A percentile compares a stretch with the other conserved stretches of the same genome.
phyloP scores from a whole-genome alignment of 2,797 vertebrate genomes.

The Eremophila alpestris region DNA sequence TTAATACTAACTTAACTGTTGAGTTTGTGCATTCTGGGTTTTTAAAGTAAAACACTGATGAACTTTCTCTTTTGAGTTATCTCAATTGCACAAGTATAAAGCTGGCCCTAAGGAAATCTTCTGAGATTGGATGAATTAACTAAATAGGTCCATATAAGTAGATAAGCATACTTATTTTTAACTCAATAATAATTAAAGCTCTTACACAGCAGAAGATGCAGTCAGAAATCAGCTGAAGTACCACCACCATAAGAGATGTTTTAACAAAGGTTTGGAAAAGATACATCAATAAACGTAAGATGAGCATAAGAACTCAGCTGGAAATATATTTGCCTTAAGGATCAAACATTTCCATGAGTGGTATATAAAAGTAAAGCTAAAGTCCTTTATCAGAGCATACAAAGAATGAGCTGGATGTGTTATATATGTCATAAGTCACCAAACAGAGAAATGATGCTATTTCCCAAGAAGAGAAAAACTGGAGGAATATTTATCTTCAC shows the following conservation, averaged over 20 bases:
- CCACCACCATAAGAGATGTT: background rate
- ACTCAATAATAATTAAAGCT: background rate
- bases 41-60: background rate
- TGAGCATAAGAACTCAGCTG: background rate
- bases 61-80: background rate
- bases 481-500: background rate
- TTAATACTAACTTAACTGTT: background rate
- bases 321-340: background rate
- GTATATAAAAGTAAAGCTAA: background rate
- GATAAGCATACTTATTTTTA: background rate
- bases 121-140: background rate
- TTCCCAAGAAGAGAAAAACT: background rate
- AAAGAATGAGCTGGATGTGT: background rate
- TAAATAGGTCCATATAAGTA: background rate
- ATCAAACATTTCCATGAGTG: background rate
- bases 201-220: background rate
- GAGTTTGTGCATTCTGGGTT: background rate
- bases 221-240: constrained; percentile 3
- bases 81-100: background rate
- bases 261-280: background rate
- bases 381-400: background rate
- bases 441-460: background rate
- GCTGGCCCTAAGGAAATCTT: background rate
- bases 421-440: background rate
- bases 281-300: background rate